Evolutionary conservation across 2,888 invertebrate species (phyloP), one percentile per base, ranked within the genome.

Genomic region (Autographa gamma): DNA sequence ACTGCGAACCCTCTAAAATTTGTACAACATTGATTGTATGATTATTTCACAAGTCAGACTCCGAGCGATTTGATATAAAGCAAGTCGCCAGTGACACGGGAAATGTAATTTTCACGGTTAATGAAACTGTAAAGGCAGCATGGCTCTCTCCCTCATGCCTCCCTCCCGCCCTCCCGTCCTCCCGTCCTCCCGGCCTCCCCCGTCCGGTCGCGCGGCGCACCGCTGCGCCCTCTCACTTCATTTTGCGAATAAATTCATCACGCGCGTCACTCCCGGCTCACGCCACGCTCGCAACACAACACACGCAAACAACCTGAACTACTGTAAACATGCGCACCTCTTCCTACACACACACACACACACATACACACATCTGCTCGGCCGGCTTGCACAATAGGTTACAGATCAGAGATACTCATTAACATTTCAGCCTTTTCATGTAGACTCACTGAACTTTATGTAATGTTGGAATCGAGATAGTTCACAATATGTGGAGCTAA

Each of bases 181-280:
- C 52, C 9, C 59, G 6, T 41, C 43, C 58, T 18, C 48, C n/a
- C 32, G 31, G 6, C 19, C 31, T 32, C 52, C 69, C 43, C 60
- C 31, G 16, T 66, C n/a, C 43, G 64, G 64, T 25, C 43, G 52
- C 66, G 71, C 66, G 83, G 76, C 74, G 63, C 70, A 79, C 71
- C 77, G 64, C 71, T 71, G 59, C 65, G 69, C 70, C 76, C 81
- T 77, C 84, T 86, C 90, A 88, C 90, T 91, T 91, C 86, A 90
- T 91, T 91, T 91, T 83, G 87, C 86, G 90, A 90, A 92, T 91
- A 91, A 89, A 91, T 91, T 88, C 89, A 89, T 91, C 89, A 90
- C 85, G 83, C 85, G 81, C 69, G 69, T 74, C 72, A 71, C 65
- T 60, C 68, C 52, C 60, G 66, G 19, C 32, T 19, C 59, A 25